Base-by-base conservation (phyloP, 1,140 invertebrate species). In the Theocolax elegans region DNA sequence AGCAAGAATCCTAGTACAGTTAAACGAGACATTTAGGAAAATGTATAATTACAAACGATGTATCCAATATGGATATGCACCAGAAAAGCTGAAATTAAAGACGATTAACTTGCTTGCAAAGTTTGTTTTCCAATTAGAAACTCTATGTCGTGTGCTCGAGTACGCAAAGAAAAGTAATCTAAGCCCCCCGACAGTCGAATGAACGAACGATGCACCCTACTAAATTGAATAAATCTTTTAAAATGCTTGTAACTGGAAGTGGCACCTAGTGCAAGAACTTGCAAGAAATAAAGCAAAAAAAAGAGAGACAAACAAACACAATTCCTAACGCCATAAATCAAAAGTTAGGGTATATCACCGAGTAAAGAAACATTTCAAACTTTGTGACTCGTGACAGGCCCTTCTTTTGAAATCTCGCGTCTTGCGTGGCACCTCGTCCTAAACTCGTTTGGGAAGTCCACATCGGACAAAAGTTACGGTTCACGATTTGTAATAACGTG, bases 111-210 rank as follows among this genome's bases (percentile, higher is more conserved):
- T 27, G 54, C 48, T 49, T 58, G 44, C 29, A 13, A 67, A 67
- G 65, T 67, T 67, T 67, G 65, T 67, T 67, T 67, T 67, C 15
- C 13, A 59, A 67, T 67, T 49, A 35, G 15, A n/a, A 67, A 46
- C 53, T 66, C n/a, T n/a, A n/a, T n/a, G n/a, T n/a, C n/a, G n/a
- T n/a, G 19, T n/a, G 40, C 25, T 2, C 12, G 51, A n/a, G n/a
- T n/a, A n/a, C 19, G 40, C 27, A 23, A 25, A 59, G 13, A 49
- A 49, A 56, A 19, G 23, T 15, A 17, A 53, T 35, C 15, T n/a
- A 10, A n/a, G n/a, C n/a, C 0, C 17, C 21, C 15, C 0, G 6
- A 6, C 35, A 44, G 13, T 13, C 25, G 10, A 62, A 49, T 62
- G 17, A 62, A 62, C 23, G 21, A 62, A n/a, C 59, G 1, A 15